A percentile compares a stretch with the other conserved stretches of the same genome.
Evolutionary conservation across 2,113 vertebrate species (phyloP).

Genomic region (Festucalex cinctus): DNA sequence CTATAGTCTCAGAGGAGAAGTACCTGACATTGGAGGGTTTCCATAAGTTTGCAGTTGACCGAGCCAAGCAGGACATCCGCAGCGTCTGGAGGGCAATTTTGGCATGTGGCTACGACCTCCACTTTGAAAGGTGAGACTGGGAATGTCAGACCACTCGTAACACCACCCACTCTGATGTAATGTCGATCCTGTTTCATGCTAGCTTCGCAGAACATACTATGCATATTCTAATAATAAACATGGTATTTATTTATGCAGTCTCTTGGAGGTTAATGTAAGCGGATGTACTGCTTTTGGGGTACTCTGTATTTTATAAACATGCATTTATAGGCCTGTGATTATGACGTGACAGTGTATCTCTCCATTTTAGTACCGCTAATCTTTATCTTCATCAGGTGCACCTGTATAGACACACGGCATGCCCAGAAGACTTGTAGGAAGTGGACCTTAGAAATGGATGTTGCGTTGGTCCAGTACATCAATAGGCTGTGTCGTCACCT

Average conservation of each 20-base stretch:
- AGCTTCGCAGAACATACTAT: neutral
- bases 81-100: slow-evolving; percentile 95
- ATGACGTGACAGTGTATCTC: neutral
- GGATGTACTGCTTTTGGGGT: neutral
- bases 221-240: neutral
- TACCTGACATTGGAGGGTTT: slow-evolving; percentile 94
- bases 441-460: slow-evolving; percentile 94
- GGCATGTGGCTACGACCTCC: slow-evolving; percentile 93
- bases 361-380: neutral
- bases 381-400: slow-evolving; percentile 76
- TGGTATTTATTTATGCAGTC: slow-evolving; percentile 1
- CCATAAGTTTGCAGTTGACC: slow-evolving; percentile 89
- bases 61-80: slow-evolving; percentile 95
- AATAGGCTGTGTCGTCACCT: slow-evolving; percentile 94
- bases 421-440: slow-evolving; percentile 91
- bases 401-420: slow-evolving; percentile 87
- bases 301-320: neutral
- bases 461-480: slow-evolving; percentile 88
- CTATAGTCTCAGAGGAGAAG: slow-evolving; percentile 90
- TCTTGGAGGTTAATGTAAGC: neutral
- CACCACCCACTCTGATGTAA: slow-evolving; percentile 3
- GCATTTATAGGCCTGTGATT: neutral
- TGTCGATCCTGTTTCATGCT: neutral
- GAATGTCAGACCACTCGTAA: neutral
- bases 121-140: slow-evolving; percentile 87